Base-by-base conservation (phyloP, 2,113 vertebrate genomes). In the Megalops atlanticus region DNA sequence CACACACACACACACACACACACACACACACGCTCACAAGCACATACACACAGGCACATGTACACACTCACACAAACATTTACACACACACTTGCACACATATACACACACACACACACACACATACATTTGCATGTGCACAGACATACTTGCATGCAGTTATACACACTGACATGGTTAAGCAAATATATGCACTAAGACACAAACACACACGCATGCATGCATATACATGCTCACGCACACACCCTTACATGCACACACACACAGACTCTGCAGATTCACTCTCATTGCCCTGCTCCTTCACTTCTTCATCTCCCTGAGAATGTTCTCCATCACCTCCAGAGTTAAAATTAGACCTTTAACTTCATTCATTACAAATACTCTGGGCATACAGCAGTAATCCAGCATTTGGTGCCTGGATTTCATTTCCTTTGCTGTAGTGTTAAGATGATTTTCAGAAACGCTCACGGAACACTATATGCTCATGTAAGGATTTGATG, bases 151-250 rank as follows among this genome's bases (percentile, higher is more conserved):
- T n/a, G n/a, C n/a, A 14, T 45, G 43, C 43, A 45, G 7, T 10
- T 14, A 45, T 45, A 14, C 43, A 45, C 14, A 14, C 43, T 45
- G 7, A 14, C 43, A 45, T 45, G 14, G 0, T 10, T 14, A 1
- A 45, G 43, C 43, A 45, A 10, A 14, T 14, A 45, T 45, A 1
- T 14, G 14, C 43, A 45, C 43, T 14, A 45, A 45, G 7, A 14
- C 43, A 45, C 43, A 45, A 4, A 85, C 86, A 84, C 74, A 52
- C 77, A 33, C 70, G 76, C 4, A 85, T 89, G 83, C 58, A 74
- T 80, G 79, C 74, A 78, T 40, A 54, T 18, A 70, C 79, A 85
- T 24, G 64, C 79, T 70, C 89, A 89, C 89, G 90, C 87, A 87
- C 85, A 87, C 80, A 45, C 7, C 43, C 43, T 10, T 45, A 45